Conservation (phyloP, 1,140 invertebrate species). For the Brachionus asplanchnoidis region DNA sequence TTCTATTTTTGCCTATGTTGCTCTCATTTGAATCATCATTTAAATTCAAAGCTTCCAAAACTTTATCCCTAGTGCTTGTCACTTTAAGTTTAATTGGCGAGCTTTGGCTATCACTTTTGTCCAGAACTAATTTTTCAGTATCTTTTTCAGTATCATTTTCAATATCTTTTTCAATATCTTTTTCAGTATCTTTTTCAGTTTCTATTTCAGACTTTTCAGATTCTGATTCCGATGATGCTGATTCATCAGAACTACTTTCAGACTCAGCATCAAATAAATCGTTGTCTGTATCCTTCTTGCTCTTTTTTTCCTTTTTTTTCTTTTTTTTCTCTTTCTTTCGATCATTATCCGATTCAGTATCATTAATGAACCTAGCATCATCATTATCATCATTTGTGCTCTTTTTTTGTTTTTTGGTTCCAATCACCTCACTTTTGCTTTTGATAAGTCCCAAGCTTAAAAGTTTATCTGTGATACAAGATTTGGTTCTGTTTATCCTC, state of each 20-base stretch:
- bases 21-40: slow-evolving; percentile 29
- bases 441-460: slow-evolving; percentile 8
- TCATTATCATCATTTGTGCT: background rate
- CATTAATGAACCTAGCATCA: background rate
- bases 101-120: background rate
- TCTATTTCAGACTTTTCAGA: slow-evolving; percentile 1
- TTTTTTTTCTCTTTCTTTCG: background rate
- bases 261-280: slow-evolving; percentile 31
- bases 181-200: background rate
- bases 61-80: background rate
- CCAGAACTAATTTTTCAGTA: background rate
- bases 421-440: background rate
- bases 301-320: slow-evolving; percentile 6
- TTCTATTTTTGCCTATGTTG: background rate
- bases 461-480: slow-evolving; percentile 13
- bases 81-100: background rate
- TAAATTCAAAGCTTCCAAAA: slow-evolving; percentile 14
- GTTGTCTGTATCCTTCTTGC: background rate
- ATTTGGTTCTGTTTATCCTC: slow-evolving; percentile 32
- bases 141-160: too few species aligned
- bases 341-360: background rate
- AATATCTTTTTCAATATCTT: background rate
- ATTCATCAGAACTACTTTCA: background rate
- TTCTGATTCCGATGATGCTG: background rate
- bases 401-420: background rate